Conservation (phyloP, 2,888 invertebrate species). For the Craniophora ligustri region DNA sequence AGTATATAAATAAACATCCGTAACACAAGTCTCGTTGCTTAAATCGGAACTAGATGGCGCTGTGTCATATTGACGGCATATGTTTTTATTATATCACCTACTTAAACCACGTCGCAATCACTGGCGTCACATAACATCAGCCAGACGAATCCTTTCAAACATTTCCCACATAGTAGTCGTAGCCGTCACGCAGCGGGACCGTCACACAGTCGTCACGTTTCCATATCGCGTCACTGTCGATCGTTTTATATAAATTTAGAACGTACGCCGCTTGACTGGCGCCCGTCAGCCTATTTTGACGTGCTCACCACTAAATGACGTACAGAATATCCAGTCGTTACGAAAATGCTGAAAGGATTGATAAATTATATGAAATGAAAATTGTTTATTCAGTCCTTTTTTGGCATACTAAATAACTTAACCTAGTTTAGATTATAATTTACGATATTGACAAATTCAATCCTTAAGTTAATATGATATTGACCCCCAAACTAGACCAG, state of each 20-base stretch:
- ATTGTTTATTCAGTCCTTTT: too few relatives aligned
- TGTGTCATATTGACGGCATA: too few relatives aligned
- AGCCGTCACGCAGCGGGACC: conserved; percentile 45
- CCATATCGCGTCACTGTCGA: conserved; percentile 81
- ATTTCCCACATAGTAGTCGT: conserved; percentile 36
- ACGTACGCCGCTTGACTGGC: conserved; percentile 69
- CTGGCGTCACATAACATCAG: not conserved
- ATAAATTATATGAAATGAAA: too few relatives aligned
- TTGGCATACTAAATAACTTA: too few relatives aligned
- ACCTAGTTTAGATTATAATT: too few relatives aligned
- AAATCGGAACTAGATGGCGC: too few relatives aligned
- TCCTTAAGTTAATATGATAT: too few relatives aligned
- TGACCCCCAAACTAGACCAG: too few relatives aligned
- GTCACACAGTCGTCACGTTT: conserved; percentile 63
- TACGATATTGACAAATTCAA: too few relatives aligned
- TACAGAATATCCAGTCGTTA: conserved; percentile 26
- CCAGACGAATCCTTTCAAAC: conserved; percentile 19
- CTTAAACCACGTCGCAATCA: not conserved
- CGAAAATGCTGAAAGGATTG: too few relatives aligned
- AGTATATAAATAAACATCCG: too few relatives aligned
- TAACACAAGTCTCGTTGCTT: too few relatives aligned
- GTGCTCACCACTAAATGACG: conserved; percentile 15
- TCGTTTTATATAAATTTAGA: conserved; percentile 79
- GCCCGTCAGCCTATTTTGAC: conserved; percentile 77
- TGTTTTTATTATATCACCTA: not conserved